These are phyloP conservation scores for Drosophila sp. DNA, from an alignment of 1,140 invertebrate species.

Conservation along the genomic window DNA sequence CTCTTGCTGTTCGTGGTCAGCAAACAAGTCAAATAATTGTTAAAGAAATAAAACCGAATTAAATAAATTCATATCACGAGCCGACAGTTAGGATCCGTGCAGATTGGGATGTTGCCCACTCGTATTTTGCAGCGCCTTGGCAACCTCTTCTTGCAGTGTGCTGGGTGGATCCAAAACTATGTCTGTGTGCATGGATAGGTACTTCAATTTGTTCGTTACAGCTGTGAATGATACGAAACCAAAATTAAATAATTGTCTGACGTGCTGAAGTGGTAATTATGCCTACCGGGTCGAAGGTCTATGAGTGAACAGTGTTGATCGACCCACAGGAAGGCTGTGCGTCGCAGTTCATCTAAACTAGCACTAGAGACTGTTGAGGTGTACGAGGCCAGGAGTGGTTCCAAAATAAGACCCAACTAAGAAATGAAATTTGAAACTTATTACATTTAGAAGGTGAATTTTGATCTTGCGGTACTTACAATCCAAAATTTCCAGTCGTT, in stretches of 20 bases:
- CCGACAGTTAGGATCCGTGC: conserved; percentile 65
- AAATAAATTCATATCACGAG: conserved; percentile 75
- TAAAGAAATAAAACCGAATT: conserved; percentile 46
- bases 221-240: conserved; percentile 84
- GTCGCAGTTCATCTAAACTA: conserved; percentile 95
- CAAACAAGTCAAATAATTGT: conserved; percentile 44
- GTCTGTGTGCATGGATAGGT: conserved; percentile 95
- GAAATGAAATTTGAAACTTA: background rate
- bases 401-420: conserved; percentile 95
- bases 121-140: conserved; percentile 74
- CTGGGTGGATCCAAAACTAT: conserved; percentile 93
- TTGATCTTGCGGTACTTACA: conserved; percentile 84
- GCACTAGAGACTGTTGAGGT: conserved; percentile 95
- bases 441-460: background rate
- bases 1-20: conserved; percentile 20
- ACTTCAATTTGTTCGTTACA: conserved; percentile 94
- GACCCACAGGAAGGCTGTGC: conserved; percentile 95
- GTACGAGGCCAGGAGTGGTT: conserved; percentile 94
- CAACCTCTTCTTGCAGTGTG: conserved; percentile 93
- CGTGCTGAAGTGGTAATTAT: background rate
- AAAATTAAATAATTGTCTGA: too few species aligned
- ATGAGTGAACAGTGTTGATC: conserved; percentile 97
- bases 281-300: conserved; percentile 94
- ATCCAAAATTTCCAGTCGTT: conserved; percentile 99
- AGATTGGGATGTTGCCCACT: conserved; percentile 79